Evolutionary conservation across 2,888 invertebrate genomes (phyloP), one percentile per base, ranked within the genome.

Genomic region (Scotopteryx bipunctaria): DNA sequence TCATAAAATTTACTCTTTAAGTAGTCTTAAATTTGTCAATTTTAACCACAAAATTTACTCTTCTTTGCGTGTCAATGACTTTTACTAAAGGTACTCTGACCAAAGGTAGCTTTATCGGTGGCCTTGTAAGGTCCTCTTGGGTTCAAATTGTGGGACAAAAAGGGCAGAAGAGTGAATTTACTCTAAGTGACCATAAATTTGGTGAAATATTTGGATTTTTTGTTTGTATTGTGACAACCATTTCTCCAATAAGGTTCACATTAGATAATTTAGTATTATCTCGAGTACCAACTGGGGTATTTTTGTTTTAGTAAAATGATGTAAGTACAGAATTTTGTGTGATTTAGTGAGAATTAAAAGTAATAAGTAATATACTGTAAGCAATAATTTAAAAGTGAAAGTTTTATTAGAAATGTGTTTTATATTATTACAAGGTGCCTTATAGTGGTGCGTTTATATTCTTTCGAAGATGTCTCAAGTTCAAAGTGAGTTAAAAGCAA

Each of bases 181-280:
- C n/a, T n/a, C n/a, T 25, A 29, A 19, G 4, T 21, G n/a, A 6
- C 29, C 17, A 2, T 45, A 6, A 9, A 8, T 27, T 36, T 16
- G n/a, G 32, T 16, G n/a, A 23, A 33, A 15, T 19, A 6, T 21
- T 31, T 2, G 21, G 31, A n/a, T n/a, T n/a, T n/a, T 31, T 25
- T 2, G 16, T 21, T 21, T 5, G 29, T 36, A 42, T 33, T 44
- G 43, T n/a, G n/a, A n/a, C n/a, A n/a, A n/a, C n/a, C n/a, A 43
- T 40, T 70, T 75, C 74, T 71, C 71, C 42, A 9, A 38, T 74
- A 75, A 76, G 77, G 70, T 71, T 48, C 64, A 76, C 70, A 72
- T 60, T 71, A 70, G 70, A 25, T 69, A 64, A 63, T 64, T 65
- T 69, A 73, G 69, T 72, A 74, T 74, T 71, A 70, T 64, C 63